Base-by-base conservation (phyloP, 35 echinoderm and acorn worm species). In the Apostichopus japonicus region DNA sequence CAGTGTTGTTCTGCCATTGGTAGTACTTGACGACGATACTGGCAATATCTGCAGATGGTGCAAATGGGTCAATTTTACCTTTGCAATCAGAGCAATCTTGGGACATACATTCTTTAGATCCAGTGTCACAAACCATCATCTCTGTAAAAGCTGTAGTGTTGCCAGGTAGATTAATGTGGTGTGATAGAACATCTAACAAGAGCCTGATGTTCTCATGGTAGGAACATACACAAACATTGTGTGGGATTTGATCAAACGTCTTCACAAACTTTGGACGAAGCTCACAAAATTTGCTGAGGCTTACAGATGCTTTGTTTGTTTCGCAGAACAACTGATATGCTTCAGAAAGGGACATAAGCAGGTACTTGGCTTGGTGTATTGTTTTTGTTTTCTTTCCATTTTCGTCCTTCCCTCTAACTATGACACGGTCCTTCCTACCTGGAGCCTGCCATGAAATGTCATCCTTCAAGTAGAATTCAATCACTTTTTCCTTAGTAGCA, bases 321-420 rank as follows among this genome's bases (percentile, higher is more conserved):
- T 14, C 13, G 25, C 80, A 93, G 83, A 57, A 67, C 23, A 93
- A 52, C 6, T 87, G 14, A 77, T 90, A 27, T 72, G 86, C 55
- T 63, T 94, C 93, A 5, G 25, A 80, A 25, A 90, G 81, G 22
- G 87, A 81, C 87, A 90, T 94, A n/a, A 80, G 84, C 93, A 94
- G 90, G 76, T 90, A 81, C 54, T 25, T 78, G 54, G 87, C 57
- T 79, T 90, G 93, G 15, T 81, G 57, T 53, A 77, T 67, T 22
- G 54, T 63, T 82, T 94, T 90, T 51, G 54, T 82, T 83, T 90
- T 70, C 1, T 83, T 61, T 53, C 93, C 93, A 82, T 23, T 65
- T 1, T 71, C 5, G 71, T 92, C 79, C 53, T 58, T 79, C n/a
- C 55, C 25, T 71, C 79, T 58, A 61, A 84, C 21, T 24, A 92